A percentile compares a stretch with the other conserved stretches of the same genome.
phyloP scores from a whole-genome alignment of 2,797 vertebrate genomes.

The Peromyscus melanophrys region DNA sequence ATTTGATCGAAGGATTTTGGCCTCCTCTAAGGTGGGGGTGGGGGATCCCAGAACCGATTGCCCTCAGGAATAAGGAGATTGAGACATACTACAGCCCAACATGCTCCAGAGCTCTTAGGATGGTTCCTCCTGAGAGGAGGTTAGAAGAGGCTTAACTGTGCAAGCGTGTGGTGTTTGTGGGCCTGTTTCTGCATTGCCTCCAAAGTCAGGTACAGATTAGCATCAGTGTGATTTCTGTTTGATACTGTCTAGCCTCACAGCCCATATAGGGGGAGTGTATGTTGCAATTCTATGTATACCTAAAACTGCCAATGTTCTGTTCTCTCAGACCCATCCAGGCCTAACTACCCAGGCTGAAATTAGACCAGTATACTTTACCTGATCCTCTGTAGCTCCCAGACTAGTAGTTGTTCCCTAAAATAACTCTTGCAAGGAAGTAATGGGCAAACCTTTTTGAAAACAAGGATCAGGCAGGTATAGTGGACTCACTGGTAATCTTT shows the following conservation, averaged over 20 bases:
- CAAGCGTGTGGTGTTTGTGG: not conserved
- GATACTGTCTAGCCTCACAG: not conserved
- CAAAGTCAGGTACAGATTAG: not conserved
- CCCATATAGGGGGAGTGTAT: not conserved
- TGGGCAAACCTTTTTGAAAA: not conserved
- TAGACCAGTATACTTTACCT: not conserved
- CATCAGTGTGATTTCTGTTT: not conserved
- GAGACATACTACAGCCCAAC: too few species aligned
- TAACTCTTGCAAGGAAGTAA: slow-evolving; percentile 6
- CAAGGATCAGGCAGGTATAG: not conserved
- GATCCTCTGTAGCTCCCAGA: not conserved
- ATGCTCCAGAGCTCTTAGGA: not conserved
- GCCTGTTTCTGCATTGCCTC: not conserved
- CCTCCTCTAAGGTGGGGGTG: not conserved
- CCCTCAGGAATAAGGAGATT: not conserved
- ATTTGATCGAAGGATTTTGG: not conserved
- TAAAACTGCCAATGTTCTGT: not conserved
- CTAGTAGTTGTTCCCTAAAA: slow-evolving; percentile 19
- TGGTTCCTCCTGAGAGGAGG: not conserved
- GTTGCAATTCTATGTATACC: not conserved
- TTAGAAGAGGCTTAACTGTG: not conserved
- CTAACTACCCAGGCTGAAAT: not conserved
- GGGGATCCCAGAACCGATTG: not conserved
- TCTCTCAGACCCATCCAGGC: not conserved
- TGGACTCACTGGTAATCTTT: not conserved